Percentiles rank a stretch among this genome's conserved stretches.
Evolutionary conservation across 2,113 vertebrate genomes (phyloP).

Genomic region (Salvelinus alpinus): DNA sequence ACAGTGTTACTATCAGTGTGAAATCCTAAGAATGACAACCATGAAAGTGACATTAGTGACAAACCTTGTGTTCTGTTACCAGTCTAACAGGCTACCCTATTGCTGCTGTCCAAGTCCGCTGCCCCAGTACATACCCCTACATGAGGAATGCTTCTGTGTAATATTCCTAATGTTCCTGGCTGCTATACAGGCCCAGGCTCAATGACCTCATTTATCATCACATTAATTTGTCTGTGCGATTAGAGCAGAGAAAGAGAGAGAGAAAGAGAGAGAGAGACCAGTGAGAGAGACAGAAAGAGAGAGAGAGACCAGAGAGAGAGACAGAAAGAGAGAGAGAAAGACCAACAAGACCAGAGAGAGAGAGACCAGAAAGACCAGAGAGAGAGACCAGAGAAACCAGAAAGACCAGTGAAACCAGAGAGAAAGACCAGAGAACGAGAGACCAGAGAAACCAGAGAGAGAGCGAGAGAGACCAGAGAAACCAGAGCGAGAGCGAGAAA

Average conservation of each 20-base stretch:
- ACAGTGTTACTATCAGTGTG: background rate
- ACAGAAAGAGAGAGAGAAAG: too few species aligned
- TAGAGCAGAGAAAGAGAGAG: constrained; percentile 15
- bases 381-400: too few species aligned
- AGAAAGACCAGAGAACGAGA: too few species aligned
- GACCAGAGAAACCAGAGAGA: too few species aligned
- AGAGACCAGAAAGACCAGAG: too few species aligned
- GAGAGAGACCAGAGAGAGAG: too few species aligned
- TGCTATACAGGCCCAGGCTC: constrained; percentile 16
- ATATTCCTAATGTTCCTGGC: constrained; percentile 54
- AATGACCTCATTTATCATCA: constrained; percentile 35
- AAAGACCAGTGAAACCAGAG: too few species aligned
- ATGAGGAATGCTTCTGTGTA: constrained; percentile 16
- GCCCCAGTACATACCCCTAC: background rate
- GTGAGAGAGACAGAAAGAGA: too few species aligned
- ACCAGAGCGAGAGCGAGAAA: background rate
- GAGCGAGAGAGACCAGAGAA: too few species aligned
- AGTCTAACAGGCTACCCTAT: too few species aligned
- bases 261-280: background rate
- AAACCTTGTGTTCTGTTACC: background rate
- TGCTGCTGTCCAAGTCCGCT: too few species aligned
- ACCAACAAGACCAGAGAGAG: background rate
- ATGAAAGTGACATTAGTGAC: background rate
- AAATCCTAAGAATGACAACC: background rate
- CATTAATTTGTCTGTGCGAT: constrained; percentile 58